These are phyloP conservation scores for Cheilosia urbana DNA, from an alignment of 2,888 invertebrate species.

Conservation along the genomic window DNA sequence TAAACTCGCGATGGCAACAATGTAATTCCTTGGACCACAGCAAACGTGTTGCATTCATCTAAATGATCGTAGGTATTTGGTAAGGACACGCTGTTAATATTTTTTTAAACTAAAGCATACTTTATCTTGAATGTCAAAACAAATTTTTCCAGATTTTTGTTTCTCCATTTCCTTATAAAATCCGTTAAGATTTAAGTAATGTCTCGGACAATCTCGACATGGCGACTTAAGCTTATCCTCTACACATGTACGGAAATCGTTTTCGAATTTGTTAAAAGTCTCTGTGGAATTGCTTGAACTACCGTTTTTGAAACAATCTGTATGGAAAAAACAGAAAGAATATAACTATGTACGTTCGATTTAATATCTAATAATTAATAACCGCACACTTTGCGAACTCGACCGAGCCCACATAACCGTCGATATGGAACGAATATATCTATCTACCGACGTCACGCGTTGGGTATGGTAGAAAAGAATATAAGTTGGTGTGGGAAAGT, in stretches of 20 bases:
- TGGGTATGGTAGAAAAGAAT: no score
- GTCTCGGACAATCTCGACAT: background rate
- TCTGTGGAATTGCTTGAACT: background rate
- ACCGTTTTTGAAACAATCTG: slow-evolving; percentile 42
- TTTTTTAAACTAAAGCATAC: slow-evolving; percentile 12
- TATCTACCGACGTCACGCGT: no score
- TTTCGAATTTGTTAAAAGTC: background rate
- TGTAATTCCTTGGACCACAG: slow-evolving; percentile 80
- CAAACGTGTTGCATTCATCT: slow-evolving; percentile 81
- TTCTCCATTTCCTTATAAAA: slow-evolving; percentile 53
- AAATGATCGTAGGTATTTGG: slow-evolving; percentile 2
- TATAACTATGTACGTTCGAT: no score
- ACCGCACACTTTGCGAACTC: no score
- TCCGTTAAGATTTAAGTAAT: slow-evolving; percentile 17
- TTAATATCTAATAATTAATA: no score
- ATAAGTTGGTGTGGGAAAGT: no score
- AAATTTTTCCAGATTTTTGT: slow-evolving; percentile 42
- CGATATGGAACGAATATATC: no score
- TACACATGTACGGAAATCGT: background rate
- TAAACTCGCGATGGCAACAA: slow-evolving; percentile 80
- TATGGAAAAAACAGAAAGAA: background rate
- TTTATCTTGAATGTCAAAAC: slow-evolving; percentile 58
- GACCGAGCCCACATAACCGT: no score
- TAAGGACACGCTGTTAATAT: background rate
- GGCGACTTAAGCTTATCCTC: rapidly evolving